These are phyloP conservation scores for Bibio marci DNA, from an alignment of 2,888 invertebrate genomes.

Conservation along the genomic window DNA sequence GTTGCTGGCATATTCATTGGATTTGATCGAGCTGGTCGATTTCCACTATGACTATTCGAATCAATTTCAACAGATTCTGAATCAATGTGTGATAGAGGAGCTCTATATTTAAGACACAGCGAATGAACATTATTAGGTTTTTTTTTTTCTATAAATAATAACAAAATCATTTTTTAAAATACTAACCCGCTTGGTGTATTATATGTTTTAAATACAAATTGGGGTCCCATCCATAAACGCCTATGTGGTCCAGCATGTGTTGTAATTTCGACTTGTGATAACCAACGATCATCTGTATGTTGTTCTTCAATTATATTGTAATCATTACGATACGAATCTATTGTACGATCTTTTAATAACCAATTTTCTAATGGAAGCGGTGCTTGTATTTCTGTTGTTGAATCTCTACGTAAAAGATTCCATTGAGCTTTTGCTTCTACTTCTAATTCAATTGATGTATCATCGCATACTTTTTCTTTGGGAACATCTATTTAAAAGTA, in stretches of 20 bases:
- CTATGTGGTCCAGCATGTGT: conserved; percentile 94
- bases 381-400: conserved; percentile 49
- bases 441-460: conserved; percentile 68
- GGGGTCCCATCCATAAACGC: conserved; percentile 99
- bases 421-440: conserved; percentile 82
- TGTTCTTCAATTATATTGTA: conserved; percentile 12
- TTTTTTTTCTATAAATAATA: too few species aligned
- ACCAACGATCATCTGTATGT: conserved; percentile 54
- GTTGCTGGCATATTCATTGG: conserved; percentile 75
- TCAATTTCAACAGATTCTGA: conserved; percentile 63
- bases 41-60: conserved; percentile 22
- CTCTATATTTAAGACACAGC: too few species aligned
- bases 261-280: conserved; percentile 92
- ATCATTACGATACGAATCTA: too few species aligned
- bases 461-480: conserved; percentile 73
- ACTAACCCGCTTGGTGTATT: conserved; percentile 54
- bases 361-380: conserved; percentile 59
- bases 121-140: too few species aligned
- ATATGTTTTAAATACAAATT: conserved; percentile 93
- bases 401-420: conserved; percentile 49
- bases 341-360: conserved; percentile 32
- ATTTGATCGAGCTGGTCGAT: conserved; percentile 56
- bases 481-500: conserved; percentile 39
- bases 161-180: conserved; percentile 1
- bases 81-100: conserved; percentile 52